Evolutionary conservation across 1,140 invertebrate genomes (phyloP), one percentile per base, ranked within the genome.

Genomic region (Bombus breviceps): DNA sequence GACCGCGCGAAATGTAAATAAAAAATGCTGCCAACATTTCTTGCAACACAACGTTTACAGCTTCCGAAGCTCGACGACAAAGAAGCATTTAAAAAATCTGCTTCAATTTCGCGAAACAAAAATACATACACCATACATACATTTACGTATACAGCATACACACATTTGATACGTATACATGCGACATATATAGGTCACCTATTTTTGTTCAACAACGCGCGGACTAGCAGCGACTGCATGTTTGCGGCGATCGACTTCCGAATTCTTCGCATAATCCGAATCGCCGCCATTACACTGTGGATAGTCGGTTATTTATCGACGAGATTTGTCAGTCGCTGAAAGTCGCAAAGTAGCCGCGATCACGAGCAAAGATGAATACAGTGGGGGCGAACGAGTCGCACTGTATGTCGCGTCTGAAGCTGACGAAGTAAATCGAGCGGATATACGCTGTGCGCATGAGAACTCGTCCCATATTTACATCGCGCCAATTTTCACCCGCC

Each of bases 401-500:
- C 28, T 39, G 53, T 71, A 37, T 25, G 78, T 53, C 69, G 78
- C 34, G 85, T 83, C 73, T 57, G 59, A 81, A 75, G 47, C 85
- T 83, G 81, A 83, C 81, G 74, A 75, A 53, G 81, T 86, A 86
- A 86, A 86, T 83, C 85, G 85, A 86, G 85, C 81, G 85, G 81
- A 86, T 47, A 77, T 77, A 62, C 81, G 81, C 81, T 13, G 57
- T 74, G 53, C 47, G 73, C 57, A 74, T 39, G 81, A 86, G 79
- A 86, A 78, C 80, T 77, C 81, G 80, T 90, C 81, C 82, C 88
- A 71, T 89, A 90, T 90, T 90, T 89, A 77, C 88, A 87, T 89
- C 86, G 86, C 82, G 81, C 77, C 81, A 89, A 90, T 89, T 90
- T 90, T 89, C 85, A 72, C 85, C 81, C 72, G 76, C 85, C 88